Conservation (phyloP, 2,113 vertebrate genomes). For the Pteropus alecto region DNA sequence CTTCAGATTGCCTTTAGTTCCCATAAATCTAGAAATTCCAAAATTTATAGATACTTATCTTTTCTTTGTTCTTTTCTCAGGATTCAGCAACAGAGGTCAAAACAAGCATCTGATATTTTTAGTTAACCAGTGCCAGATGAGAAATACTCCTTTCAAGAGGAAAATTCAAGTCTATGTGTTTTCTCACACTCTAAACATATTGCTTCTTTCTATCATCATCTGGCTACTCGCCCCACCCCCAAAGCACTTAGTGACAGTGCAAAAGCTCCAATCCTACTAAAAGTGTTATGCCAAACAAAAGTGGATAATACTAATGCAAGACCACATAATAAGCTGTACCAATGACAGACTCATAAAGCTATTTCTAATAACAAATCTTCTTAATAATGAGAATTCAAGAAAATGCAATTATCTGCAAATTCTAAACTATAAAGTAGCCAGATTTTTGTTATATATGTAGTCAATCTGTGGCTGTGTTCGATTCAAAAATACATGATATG, state of each 20-base stretch:
- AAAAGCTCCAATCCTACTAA: neutral
- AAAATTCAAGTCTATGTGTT: constrained; percentile 45
- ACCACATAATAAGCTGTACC: neutral
- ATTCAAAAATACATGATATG: neutral
- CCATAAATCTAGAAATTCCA: neutral
- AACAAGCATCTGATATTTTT: constrained; percentile 55
- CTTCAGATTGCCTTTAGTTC: neutral
- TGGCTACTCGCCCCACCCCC: neutral
- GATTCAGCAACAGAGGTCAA: constrained; percentile 45
- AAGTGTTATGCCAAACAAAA: neutral
- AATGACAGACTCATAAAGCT: neutral
- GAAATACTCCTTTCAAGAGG: neutral
- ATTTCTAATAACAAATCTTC: neutral
- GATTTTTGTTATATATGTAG: neutral
- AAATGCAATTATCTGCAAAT: neutral
- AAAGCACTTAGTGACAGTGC: neutral
- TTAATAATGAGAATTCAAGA: neutral
- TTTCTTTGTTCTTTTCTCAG: neutral
- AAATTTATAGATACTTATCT: neutral
- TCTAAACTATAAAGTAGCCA: neutral
- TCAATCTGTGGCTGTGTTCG: neutral
- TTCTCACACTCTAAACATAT: neutral
- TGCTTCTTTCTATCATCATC: neutral
- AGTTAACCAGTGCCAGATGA: constrained; percentile 35
- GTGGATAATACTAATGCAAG: neutral